These are phyloP conservation scores for Tinamus major DNA, from an alignment of 2,797 vertebrate species.

Conservation along the genomic window DNA sequence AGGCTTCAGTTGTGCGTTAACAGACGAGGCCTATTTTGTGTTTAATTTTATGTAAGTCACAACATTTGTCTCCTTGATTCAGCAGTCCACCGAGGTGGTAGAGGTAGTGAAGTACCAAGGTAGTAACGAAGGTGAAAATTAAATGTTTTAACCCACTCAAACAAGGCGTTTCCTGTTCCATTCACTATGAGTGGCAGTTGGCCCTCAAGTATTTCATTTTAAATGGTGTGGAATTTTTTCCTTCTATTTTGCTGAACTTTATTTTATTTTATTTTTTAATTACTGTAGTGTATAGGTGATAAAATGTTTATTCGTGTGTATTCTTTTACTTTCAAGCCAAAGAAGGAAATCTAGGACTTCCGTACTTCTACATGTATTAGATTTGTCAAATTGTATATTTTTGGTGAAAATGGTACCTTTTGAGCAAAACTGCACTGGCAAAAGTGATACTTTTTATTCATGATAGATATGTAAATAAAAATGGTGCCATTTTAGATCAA, in stretches of 20 bases:
- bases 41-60: background rate
- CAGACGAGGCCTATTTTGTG: background rate
- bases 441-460: conserved; percentile 8
- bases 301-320: background rate
- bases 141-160: background rate
- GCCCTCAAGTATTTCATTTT: background rate
- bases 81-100: background rate
- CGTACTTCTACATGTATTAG: background rate
- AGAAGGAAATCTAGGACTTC: background rate
- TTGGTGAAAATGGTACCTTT: background rate
- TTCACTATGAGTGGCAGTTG: background rate
- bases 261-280: conserved; percentile 1
- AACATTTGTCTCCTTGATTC: background rate
- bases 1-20: background rate
- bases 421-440: conserved; percentile 68
- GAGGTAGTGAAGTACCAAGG: background rate
- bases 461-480: background rate
- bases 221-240: background rate
- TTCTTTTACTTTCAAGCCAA: background rate
- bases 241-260: background rate
- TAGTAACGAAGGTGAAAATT: background rate
- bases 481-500: background rate
- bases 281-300: background rate
- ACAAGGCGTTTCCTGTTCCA: background rate
- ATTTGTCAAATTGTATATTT: background rate